Evolutionary conservation across 2,113 vertebrate species (phyloP).

Genomic region (Larimichthys polyactis): DNA sequence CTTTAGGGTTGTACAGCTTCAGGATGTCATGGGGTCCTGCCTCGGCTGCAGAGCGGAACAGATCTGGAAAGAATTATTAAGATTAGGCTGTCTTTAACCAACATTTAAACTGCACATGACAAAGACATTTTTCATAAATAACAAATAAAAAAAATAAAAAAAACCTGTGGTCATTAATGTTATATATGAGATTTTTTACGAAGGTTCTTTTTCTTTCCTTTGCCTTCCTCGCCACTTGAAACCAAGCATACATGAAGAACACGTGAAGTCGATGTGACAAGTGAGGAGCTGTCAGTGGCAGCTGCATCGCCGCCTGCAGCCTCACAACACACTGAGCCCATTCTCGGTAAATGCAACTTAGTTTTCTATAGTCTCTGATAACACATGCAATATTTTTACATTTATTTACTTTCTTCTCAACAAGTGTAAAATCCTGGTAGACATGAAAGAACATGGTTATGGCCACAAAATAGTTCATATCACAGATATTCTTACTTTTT

Average conservation of each 20-base stretch:
- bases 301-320: constrained; percentile 48
- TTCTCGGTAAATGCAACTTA: not conserved
- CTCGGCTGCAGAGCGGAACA: constrained; percentile 85
- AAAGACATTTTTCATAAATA: not conserved
- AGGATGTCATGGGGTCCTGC: constrained; percentile 85
- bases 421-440: not conserved
- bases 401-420: not conserved
- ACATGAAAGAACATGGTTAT: not conserved
- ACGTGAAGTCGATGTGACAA: not conserved
- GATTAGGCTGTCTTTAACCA: no score
- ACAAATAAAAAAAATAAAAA: no score
- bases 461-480: not conserved
- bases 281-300: constrained; percentile 70
- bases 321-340: not conserved
- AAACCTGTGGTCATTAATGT: no score
- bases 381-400: not conserved
- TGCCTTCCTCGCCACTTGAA: not conserved
- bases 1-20: constrained; percentile 86
- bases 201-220: no score
- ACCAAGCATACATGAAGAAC: not conserved
- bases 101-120: not conserved
- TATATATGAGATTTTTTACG: not conserved
- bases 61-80: constrained; percentile 67
- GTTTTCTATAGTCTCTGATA: no score
- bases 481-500: not conserved